These are phyloP conservation scores for Sorex maritimensis DNA, from an alignment of 2,797 vertebrate genomes.

Conservation along the genomic window DNA sequence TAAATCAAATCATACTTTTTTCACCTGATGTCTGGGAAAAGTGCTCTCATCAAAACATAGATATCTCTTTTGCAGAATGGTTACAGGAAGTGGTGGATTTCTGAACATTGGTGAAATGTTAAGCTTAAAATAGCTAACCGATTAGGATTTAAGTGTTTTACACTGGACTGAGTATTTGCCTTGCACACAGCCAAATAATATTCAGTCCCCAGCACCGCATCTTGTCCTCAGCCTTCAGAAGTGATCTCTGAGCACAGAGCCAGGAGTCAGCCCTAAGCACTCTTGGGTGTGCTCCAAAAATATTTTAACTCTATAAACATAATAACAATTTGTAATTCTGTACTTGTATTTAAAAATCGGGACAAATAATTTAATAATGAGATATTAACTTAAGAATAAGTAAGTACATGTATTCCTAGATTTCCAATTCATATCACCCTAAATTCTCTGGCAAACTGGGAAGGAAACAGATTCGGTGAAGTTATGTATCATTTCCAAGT, in stretches of 20 bases:
- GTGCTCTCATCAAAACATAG: not conserved
- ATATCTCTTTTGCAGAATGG: not conserved
- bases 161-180: too few species aligned
- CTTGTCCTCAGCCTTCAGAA: too few species aligned
- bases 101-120: not conserved
- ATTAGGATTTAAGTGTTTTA: too few species aligned
- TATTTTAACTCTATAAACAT: not conserved
- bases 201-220: too few species aligned
- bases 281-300: too few species aligned
- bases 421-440: not conserved
- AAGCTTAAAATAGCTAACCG: not conserved
- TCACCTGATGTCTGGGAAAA: not conserved
- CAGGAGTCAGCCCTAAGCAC: too few species aligned
- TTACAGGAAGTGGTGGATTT: not conserved
- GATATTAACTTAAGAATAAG: not conserved
- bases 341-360: not conserved
- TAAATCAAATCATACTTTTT: not conserved
- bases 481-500: not conserved
- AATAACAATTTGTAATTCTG: not conserved
- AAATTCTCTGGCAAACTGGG: not conserved
- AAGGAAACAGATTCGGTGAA: not conserved
- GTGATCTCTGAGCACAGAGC: too few species aligned
- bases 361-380: not conserved
- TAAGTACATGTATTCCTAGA: not conserved
- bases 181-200: too few species aligned